Conservation (phyloP, 2,113 vertebrate genomes). For the Lepidiolamprologus cunningtoni region DNA sequence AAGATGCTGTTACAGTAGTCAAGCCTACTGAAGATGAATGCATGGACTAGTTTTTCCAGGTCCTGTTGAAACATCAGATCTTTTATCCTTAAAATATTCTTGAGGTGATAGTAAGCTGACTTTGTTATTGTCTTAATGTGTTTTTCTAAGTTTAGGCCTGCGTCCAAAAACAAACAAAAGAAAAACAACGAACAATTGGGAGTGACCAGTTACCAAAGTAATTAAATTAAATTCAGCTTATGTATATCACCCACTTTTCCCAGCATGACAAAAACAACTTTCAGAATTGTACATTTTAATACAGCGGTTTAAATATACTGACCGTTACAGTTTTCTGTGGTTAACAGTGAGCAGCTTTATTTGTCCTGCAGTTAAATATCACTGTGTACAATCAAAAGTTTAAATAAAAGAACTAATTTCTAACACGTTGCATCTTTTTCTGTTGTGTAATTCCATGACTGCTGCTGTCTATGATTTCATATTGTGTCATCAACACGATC, state of each 20-base stretch:
- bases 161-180: neutral
- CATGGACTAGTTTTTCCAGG: neutral
- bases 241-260: neutral
- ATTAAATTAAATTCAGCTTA: neutral
- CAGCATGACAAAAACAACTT: neutral
- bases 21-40: too few species aligned
- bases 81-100: accelerated
- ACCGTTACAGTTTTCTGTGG: neutral
- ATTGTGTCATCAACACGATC: neutral
- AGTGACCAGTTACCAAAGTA: neutral
- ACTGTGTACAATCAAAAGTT: neutral
- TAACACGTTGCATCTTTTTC: neutral
- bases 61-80: neutral
- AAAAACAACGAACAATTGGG: neutral
- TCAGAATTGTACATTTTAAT: neutral
- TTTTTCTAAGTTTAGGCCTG: neutral
- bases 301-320: neutral
- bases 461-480: neutral
- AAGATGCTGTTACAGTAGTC: too few species aligned
- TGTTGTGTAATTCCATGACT: neutral
- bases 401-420: neutral
- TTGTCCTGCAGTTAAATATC: neutral
- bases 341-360: neutral
- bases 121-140: neutral
- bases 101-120: accelerated